Evolutionary conservation across 2,888 invertebrate species (phyloP).

Genomic region (Drosophila infuscata): DNA sequence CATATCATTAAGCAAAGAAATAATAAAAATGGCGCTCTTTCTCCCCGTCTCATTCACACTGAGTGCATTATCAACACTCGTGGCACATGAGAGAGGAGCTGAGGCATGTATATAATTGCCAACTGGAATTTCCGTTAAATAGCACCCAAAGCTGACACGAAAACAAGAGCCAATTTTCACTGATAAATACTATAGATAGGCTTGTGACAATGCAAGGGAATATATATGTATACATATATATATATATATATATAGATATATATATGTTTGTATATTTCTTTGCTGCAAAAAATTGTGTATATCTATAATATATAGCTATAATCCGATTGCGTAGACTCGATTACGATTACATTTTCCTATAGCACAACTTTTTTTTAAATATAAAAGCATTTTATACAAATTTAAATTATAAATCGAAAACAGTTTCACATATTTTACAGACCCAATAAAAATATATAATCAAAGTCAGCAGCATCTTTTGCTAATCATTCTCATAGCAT

Average conservation of each 20-base stretch:
- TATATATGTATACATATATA: no score
- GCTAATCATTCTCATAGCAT: background rate
- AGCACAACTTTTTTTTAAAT: background rate
- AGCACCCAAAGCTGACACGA: background rate
- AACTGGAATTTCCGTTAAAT: conserved; percentile 12
- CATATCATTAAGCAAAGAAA: conserved; percentile 71
- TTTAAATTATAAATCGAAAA: background rate
- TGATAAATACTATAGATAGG: background rate
- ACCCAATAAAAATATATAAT: background rate
- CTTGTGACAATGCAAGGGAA: background rate
- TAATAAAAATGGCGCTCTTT: conserved; percentile 49
- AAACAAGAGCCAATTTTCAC: conserved; percentile 18
- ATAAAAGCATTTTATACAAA: background rate
- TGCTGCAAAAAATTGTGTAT: background rate
- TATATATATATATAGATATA: no score
- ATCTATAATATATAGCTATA: background rate
- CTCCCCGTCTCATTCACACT: background rate
- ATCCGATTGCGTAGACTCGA: background rate
- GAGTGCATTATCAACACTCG: conserved; percentile 70
- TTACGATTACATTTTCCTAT: background rate
- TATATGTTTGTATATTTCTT: background rate
- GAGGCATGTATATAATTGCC: conserved; percentile 20
- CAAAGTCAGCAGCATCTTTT: background rate
- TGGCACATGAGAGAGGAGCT: background rate
- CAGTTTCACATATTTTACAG: background rate